Percentiles rank a stretch among this genome's conserved stretches.
Evolutionary conservation across 2,113 vertebrate species (phyloP).

Genomic region (Lota lota): DNA sequence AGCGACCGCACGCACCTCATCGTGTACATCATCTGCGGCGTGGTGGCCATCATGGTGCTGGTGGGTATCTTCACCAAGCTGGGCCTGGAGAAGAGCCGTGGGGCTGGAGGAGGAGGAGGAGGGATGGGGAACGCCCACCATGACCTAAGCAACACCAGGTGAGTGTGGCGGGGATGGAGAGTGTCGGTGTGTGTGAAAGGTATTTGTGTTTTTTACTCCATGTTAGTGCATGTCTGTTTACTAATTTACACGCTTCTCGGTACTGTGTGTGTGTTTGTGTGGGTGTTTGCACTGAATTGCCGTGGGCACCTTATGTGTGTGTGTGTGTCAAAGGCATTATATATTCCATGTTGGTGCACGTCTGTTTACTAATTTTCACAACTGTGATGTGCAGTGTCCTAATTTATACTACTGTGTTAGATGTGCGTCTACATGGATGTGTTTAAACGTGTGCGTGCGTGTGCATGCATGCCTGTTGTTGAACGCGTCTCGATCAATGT

Average conservation of each 20-base stretch:
- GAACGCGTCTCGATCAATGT: too few relatives aligned
- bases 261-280: background rate
- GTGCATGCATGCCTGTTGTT: background rate
- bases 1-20: slow-evolving; percentile 89
- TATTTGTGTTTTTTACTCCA: background rate
- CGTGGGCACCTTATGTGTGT: background rate
- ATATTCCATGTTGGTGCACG: too few relatives aligned
- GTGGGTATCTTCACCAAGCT: slow-evolving; percentile 91
- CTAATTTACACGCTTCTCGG: too few relatives aligned
- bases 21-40: slow-evolving; percentile 91
- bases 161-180: slow-evolving; percentile 42
- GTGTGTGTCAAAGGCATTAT: too few relatives aligned
- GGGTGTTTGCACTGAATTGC: background rate
- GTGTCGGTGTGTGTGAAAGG: slow-evolving; percentile 2
- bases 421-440: too few relatives aligned
- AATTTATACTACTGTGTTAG: too few relatives aligned
- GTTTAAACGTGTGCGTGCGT: background rate
- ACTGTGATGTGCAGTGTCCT: too few relatives aligned
- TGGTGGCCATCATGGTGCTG: slow-evolving; percentile 91
- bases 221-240: background rate
- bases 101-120: slow-evolving; percentile 38
- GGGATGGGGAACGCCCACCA: slow-evolving; percentile 54
- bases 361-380: too few relatives aligned
- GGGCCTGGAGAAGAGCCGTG: slow-evolving; percentile 84
- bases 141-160: slow-evolving; percentile 86